Conservation (phyloP, 2,888 invertebrate genomes). For the Octodonta nipae region DNA sequence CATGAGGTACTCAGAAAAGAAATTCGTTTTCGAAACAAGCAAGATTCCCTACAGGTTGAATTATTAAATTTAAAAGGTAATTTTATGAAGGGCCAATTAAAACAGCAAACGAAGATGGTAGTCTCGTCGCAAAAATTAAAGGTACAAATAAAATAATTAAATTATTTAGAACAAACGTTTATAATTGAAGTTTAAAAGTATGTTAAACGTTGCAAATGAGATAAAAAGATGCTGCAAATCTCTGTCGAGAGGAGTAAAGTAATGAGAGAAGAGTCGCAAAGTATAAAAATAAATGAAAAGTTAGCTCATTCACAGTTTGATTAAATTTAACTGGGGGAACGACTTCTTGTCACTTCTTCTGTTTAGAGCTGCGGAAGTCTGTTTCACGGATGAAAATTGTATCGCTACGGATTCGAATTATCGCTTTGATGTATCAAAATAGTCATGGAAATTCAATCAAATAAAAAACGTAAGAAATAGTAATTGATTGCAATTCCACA, state of each 20-base stretch:
- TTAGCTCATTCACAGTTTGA: slow-evolving; percentile 29
- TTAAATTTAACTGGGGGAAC: slow-evolving; percentile 27
- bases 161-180: slow-evolving; percentile 21
- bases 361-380: slow-evolving; percentile 20
- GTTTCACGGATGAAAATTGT: slow-evolving; percentile 22
- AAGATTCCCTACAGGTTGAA: background rate
- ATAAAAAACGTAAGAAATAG: too few relatives aligned
- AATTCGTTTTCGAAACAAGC: background rate
- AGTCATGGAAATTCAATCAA: too few relatives aligned
- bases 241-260: slow-evolving; percentile 17
- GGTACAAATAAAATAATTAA: slow-evolving; percentile 15
- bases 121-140: slow-evolving; percentile 4
- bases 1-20: too few relatives aligned
- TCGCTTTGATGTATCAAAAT: too few relatives aligned
- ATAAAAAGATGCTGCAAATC: slow-evolving; percentile 22
- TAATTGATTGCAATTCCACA: too few relatives aligned
- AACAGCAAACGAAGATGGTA: slow-evolving; percentile 5
- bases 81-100: slow-evolving; percentile 11
- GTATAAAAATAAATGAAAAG: slow-evolving; percentile 31
- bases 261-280: slow-evolving; percentile 25
- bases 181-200: slow-evolving; percentile 21
- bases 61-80: slow-evolving; percentile 4
- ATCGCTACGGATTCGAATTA: too few relatives aligned
- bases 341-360: slow-evolving; percentile 22
- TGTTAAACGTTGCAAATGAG: slow-evolving; percentile 12